A percentile compares a stretch with the other conserved stretches of the same genome.
Evolutionary conservation across 2,888 invertebrate species (phyloP).

Genomic region (Galerucella pusilla): DNA sequence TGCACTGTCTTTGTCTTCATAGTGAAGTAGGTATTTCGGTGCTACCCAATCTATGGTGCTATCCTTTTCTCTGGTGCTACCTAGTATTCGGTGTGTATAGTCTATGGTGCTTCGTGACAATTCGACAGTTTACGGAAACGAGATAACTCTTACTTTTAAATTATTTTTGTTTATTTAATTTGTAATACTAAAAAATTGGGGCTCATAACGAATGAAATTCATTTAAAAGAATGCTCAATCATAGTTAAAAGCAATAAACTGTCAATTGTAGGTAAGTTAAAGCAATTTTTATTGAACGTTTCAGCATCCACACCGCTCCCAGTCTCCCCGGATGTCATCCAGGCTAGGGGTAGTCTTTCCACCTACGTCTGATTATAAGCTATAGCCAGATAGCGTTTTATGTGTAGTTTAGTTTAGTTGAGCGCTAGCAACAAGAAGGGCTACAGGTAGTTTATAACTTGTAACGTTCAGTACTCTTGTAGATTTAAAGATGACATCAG

Average conservation of each 20-base stretch:
- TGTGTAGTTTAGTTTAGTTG: slow-evolving; percentile 8
- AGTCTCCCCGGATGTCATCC: slow-evolving; percentile 7
- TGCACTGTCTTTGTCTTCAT: slow-evolving; percentile 39
- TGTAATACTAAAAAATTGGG: not conserved
- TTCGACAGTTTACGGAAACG: slow-evolving; percentile 22
- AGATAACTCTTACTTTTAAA: slow-evolving; percentile 19
- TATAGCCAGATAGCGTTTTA: not conserved
- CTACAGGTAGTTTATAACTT: slow-evolving; percentile 14
- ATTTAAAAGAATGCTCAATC: not conserved
- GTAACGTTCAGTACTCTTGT: not conserved
- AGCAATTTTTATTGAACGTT: slow-evolving; percentile 10
- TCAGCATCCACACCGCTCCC: slow-evolving; percentile 14
- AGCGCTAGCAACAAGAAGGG: not conserved
- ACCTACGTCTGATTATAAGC: not conserved
- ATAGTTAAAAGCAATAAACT: slow-evolving; percentile 16
- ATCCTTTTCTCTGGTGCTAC: not conserved
- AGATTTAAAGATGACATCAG: slow-evolving; percentile 3
- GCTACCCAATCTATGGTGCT: not conserved
- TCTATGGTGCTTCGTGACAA: slow-evolving; percentile 3
- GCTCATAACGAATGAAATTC: not conserved
- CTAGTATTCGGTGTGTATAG: not conserved
- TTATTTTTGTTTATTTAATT: slow-evolving; percentile 21
- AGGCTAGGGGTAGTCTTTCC: slow-evolving; percentile 16
- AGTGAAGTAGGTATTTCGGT: slow-evolving; percentile 13
- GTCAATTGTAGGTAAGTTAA: slow-evolving; percentile 18